Evolutionary conservation across 1,140 invertebrate genomes (phyloP), one percentile per base, ranked within the genome.

Genomic region (Eumaeus atala): DNA sequence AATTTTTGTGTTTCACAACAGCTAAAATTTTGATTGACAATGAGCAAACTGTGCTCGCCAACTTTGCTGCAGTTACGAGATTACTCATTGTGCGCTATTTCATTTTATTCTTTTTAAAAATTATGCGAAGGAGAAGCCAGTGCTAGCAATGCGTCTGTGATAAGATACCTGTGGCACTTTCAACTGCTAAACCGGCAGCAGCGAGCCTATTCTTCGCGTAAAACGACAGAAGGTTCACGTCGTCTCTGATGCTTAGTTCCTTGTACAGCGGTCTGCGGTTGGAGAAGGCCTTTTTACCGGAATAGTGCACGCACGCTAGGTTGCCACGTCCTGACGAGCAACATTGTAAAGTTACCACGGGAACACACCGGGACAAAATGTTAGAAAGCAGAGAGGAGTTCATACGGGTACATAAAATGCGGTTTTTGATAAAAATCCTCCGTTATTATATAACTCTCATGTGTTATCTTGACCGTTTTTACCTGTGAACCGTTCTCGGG

Each of bases 251-350:
- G 77, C 80, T 90, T 72, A 87, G 89, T 67, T 92, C 89, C 68
- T 91, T 90, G 84, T 90, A 91, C 66, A 92, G 89, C n/a, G 92
- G 89, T 56, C 89, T 90, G 70, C 94, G 91, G 68, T 91, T 90
- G 60, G 92, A 90, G 77, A 94, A 93, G 33, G 91, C 91, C 76
- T 91, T 93, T 64, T 92, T 93, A 64, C 93, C 94, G 73, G 93
- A 92, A 81, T 93, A 95, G 69, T 92, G 91, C 66, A 95, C 89
- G 82, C 93, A 94, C 37, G 94, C 91, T 73, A 95, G 88, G 87
- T 93, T 91, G 57, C 93, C 93, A 73, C 87, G 89, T 79, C 90
- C 91, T 92, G 86, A 75, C 67, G 74, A 71, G 71, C 66, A 80
- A 79, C 75, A 81, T 74, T 75, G 72, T 44, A 70, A 72, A 59